phyloP scores from a whole-genome alignment of 1,140 invertebrate genomes.

The Trachymyrmex cornetzi region DNA sequence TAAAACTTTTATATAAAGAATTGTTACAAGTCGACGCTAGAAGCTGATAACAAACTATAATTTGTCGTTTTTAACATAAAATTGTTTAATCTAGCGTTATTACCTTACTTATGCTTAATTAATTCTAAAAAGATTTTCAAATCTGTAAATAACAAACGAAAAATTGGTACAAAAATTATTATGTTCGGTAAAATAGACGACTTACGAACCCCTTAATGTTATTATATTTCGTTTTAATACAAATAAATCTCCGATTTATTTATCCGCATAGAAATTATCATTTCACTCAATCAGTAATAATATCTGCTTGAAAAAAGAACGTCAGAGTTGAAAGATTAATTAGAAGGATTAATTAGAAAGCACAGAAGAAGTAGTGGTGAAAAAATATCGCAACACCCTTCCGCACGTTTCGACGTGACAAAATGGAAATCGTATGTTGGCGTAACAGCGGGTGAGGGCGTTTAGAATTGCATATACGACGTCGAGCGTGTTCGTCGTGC shows the following conservation, averaged over 20 bases:
- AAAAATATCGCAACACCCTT: conserved; percentile 27
- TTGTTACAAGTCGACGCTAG: no score
- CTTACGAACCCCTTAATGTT: background rate
- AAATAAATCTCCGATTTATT: background rate
- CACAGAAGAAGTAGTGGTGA: background rate
- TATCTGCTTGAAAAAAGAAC: background rate
- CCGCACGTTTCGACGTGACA: background rate
- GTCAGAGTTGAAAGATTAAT: background rate
- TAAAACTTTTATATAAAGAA: no score
- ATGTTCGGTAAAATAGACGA: no score
- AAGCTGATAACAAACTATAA: no score
- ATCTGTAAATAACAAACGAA: no score
- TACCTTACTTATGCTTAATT: no score
- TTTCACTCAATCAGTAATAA: conserved; percentile 10
- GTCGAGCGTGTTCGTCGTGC: background rate
- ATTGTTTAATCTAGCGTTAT: no score
- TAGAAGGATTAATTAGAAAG: conserved; percentile 23
- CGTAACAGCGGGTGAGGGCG: background rate
- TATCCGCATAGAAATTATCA: background rate
- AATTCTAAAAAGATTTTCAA: no score
- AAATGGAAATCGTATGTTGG: conserved; percentile 7
- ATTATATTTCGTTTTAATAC: conserved; percentile 28
- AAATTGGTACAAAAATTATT: no score
- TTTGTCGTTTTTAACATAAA: no score
- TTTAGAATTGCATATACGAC: conserved; percentile 38